These are phyloP conservation scores for Nasonia vitripennis DNA, from an alignment of 1,140 invertebrate genomes.

Conservation along the genomic window DNA sequence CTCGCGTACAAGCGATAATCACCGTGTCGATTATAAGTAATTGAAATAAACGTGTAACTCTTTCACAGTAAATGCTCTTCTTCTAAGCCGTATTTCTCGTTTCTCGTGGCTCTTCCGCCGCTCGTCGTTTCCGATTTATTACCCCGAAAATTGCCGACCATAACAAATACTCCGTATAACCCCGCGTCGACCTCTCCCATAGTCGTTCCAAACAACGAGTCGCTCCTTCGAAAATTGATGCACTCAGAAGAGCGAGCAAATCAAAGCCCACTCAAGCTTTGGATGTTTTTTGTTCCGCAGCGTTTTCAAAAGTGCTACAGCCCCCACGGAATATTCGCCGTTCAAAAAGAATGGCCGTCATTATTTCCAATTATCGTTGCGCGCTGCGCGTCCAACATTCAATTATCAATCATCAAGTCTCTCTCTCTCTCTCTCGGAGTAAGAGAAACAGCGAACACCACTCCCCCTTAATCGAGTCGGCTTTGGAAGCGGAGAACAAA, in stretches of 20 bases:
- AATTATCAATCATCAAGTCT: conserved; percentile 37
- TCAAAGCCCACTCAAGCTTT: not conserved
- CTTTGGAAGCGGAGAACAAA: not conserved
- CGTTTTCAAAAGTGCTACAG: not conserved
- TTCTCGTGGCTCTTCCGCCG: too few species aligned
- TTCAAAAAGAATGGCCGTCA: conserved; percentile 27
- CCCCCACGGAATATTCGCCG: not conserved
- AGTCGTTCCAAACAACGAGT: not conserved
- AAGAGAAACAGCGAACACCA: conserved; percentile 40
- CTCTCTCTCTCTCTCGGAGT: not conserved
- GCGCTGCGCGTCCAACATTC: conserved; percentile 10
- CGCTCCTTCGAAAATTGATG: conserved; percentile 14
- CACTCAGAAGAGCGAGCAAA: not conserved
- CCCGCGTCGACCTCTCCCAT: not conserved
- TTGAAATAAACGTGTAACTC: too few species aligned
- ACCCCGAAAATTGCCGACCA: not conserved
- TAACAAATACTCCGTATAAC: not conserved
- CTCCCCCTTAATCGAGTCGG: conserved; percentile 32
- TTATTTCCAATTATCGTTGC: conserved; percentile 38
- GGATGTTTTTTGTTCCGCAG: not conserved
- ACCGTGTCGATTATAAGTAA: too few species aligned
- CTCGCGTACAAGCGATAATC: too few species aligned
- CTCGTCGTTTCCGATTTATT: not conserved
- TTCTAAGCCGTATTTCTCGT: too few species aligned
- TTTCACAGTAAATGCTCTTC: too few species aligned